These are phyloP conservation scores for Phymastichus coffea DNA, from an alignment of 1,140 invertebrate species.

Conservation along the genomic window DNA sequence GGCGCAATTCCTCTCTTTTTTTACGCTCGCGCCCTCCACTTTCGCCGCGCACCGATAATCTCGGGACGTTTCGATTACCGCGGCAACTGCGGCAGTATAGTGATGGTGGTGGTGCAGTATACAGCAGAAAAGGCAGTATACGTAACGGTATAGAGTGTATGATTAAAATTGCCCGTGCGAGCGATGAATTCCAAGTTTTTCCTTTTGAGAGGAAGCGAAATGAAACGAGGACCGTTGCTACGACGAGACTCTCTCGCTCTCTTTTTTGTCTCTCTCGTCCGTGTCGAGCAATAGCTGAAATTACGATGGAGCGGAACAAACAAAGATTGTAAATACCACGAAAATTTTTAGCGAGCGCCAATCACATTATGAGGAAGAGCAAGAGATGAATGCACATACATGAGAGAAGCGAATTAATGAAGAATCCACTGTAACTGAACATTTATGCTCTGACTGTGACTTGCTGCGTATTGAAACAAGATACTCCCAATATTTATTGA, in stretches of 20 bases:
- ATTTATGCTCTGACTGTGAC: too few relatives aligned
- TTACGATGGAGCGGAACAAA: slow-evolving; percentile 2
- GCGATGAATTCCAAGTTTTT: slow-evolving; percentile 3
- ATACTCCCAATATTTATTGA: too few relatives aligned
- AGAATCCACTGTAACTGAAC: too few relatives aligned
- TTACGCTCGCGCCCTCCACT: background rate
- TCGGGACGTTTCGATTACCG: slow-evolving; percentile 20
- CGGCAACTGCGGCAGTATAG: background rate
- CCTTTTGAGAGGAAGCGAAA: slow-evolving; percentile 5
- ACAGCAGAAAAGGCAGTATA: background rate
- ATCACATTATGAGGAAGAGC: too few relatives aligned
- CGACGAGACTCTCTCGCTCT: background rate
- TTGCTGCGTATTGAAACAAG: too few relatives aligned
- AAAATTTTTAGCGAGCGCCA: background rate
- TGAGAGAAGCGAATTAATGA: too few relatives aligned
- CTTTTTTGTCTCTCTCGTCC: background rate
- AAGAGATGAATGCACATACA: too few relatives aligned
- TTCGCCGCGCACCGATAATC: slow-evolving; percentile 17
- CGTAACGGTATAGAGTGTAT: background rate
- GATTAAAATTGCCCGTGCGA: slow-evolving; percentile 13
- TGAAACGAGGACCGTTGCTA: background rate
- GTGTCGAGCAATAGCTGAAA: slow-evolving; percentile 4
- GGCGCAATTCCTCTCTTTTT: background rate
- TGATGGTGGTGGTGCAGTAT: too few relatives aligned
- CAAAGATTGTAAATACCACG: background rate